phyloP scores from a whole-genome alignment of 2,113 vertebrate species.

The Pachypanchax playfairii region DNA sequence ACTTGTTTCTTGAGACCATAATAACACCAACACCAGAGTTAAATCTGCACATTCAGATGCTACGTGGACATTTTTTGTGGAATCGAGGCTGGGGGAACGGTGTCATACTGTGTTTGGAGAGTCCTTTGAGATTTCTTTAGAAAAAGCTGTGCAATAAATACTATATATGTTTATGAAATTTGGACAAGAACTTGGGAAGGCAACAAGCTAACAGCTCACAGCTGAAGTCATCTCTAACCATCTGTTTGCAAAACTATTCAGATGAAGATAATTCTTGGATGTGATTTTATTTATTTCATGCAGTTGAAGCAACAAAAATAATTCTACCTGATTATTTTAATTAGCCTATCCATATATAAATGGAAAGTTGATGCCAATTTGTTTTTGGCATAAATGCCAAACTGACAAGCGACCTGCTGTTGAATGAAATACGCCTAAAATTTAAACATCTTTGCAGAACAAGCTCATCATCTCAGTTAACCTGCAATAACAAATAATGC shows the following conservation, averaged over 20 bases:
- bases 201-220: not conserved
- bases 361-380: too few species aligned
- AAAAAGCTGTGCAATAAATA: not conserved
- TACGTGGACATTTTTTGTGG: too few species aligned
- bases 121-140: not conserved
- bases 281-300: not conserved
- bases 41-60: too few species aligned
- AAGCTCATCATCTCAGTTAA: not conserved
- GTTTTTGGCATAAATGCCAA: too few species aligned
- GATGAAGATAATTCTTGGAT: not conserved
- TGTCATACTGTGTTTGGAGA: not conserved
- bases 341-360: not conserved
- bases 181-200: not conserved
- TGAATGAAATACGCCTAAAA: not conserved
- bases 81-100: too few species aligned
- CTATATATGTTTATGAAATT: not conserved
- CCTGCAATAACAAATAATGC: slow-evolving; percentile 31
- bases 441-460: slow-evolving; percentile 20
- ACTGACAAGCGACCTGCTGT: too few species aligned
- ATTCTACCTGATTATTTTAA: not conserved
- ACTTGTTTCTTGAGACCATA: too few species aligned
- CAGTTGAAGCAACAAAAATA: not conserved
- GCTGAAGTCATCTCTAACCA: not conserved
- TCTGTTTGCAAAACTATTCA: not conserved
- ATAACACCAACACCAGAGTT: too few species aligned